Percentiles rank a stretch among this genome's conserved stretches.
Evolutionary conservation across 2,113 vertebrate species (phyloP).

Genomic region (Chrysemys picta): DNA sequence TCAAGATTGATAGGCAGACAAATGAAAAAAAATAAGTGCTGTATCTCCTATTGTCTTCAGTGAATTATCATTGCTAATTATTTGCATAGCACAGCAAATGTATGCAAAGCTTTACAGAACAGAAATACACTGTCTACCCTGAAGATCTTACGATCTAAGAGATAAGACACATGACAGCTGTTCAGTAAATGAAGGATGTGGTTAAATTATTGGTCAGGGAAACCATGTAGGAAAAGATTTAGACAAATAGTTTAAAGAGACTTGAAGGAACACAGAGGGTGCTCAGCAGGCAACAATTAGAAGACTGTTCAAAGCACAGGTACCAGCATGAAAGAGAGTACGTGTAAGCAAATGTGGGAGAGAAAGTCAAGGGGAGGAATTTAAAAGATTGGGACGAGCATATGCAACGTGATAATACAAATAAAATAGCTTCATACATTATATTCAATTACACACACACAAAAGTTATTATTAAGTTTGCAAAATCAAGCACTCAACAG

Average conservation of each 20-base stretch:
- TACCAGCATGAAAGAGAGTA: not conserved
- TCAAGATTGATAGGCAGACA: conserved; percentile 21
- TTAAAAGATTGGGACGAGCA: not conserved
- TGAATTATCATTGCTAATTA: not conserved
- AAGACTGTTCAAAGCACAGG: not conserved
- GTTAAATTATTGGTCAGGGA: not conserved
- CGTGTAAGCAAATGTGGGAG: not conserved
- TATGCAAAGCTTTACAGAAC: not conserved
- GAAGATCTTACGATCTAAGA: not conserved
- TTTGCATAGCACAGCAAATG: conserved; percentile 13
- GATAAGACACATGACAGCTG: not conserved
- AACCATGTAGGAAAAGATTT: not conserved
- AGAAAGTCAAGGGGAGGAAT: not conserved
- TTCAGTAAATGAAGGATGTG: not conserved
- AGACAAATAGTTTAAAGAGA: not conserved
- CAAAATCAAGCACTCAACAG: not conserved
- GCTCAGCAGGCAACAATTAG: not conserved
- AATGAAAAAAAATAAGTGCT: conserved; percentile 46
- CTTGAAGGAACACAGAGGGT: not conserved
- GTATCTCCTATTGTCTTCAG: not conserved
- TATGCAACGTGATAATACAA: not conserved
- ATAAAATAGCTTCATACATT: not conserved
- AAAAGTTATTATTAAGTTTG: not conserved
- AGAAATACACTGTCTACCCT: not conserved
- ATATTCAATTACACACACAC: fast-evolving